These are phyloP conservation scores for Thrips palmi DNA, from an alignment of 1,140 invertebrate species.

Conservation along the genomic window DNA sequence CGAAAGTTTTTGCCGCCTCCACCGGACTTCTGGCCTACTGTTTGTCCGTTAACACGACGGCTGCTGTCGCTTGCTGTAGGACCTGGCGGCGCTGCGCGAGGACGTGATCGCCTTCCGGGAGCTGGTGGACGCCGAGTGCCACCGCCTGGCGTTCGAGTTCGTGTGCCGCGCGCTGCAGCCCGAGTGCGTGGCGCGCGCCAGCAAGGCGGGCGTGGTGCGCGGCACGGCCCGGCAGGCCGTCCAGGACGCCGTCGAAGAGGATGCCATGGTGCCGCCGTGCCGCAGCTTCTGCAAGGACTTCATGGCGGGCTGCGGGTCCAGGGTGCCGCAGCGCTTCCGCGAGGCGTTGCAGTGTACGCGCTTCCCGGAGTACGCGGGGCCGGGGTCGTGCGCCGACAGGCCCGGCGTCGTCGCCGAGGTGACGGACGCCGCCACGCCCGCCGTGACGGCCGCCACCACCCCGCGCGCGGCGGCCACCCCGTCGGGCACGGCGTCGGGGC, in stretches of 20 bases:
- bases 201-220: conserved; percentile 30
- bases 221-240: not conserved
- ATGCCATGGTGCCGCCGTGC: conserved; percentile 48
- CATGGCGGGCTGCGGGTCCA: conserved; percentile 56
- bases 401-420: too few species aligned
- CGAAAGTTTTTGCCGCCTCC: too few species aligned
- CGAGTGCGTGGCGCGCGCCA: conserved; percentile 33
- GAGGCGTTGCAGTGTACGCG: conserved; percentile 55
- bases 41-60: too few species aligned
- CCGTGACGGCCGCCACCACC: not conserved
- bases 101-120: too few species aligned
- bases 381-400: conserved; percentile 29
- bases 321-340: conserved; percentile 47
- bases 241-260: conserved; percentile 19
- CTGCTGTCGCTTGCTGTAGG: too few species aligned
- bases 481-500: too few species aligned
- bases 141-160: conserved; percentile 64
- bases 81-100: too few species aligned
- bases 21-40: too few species aligned
- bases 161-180: conserved; percentile 72
- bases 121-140: conserved; percentile 73
- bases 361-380: conserved; percentile 58
- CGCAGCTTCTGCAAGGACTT: conserved; percentile 71
- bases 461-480: not conserved
- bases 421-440: not conserved